phyloP scores from a whole-genome alignment of 1,140 invertebrate species.

The Aleiodes sp. region DNA sequence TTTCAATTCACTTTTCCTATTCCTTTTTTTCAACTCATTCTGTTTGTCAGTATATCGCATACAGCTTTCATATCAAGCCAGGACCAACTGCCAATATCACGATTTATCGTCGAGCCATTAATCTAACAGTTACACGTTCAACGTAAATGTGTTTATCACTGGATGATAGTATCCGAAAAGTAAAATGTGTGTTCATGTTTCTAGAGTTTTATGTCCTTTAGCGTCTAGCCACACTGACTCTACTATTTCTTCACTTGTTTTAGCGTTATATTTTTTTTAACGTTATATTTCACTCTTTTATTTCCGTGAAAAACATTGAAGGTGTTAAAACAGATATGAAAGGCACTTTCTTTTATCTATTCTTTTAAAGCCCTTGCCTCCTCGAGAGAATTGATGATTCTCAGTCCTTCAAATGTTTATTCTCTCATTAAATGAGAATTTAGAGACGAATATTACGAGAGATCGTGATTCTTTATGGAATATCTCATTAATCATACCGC shows the following conservation, averaged over 20 bases:
- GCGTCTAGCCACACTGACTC: neutral
- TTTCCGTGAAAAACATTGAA: too few relatives aligned
- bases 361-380: too few relatives aligned
- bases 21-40: neutral
- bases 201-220: neutral
- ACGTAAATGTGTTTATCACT: conserved; percentile 9
- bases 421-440: too few relatives aligned
- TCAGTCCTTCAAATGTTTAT: neutral
- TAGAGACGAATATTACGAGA: neutral
- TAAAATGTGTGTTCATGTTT: neutral
- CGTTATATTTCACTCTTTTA: neutral
- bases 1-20: neutral
- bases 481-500: neutral
- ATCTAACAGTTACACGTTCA: neutral
- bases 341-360: neutral
- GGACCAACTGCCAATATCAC: conserved; percentile 12
- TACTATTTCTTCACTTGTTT: neutral
- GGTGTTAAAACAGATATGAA: neutral
- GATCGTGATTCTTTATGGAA: neutral
- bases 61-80: neutral
- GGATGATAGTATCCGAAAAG: neutral
- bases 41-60: neutral
- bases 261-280: neutral
- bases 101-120: conserved; percentile 8
- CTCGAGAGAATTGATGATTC: neutral